These are phyloP conservation scores for Pomatorhinus ruficollis DNA, from an alignment of 2,113 vertebrate genomes.

Conservation along the genomic window DNA sequence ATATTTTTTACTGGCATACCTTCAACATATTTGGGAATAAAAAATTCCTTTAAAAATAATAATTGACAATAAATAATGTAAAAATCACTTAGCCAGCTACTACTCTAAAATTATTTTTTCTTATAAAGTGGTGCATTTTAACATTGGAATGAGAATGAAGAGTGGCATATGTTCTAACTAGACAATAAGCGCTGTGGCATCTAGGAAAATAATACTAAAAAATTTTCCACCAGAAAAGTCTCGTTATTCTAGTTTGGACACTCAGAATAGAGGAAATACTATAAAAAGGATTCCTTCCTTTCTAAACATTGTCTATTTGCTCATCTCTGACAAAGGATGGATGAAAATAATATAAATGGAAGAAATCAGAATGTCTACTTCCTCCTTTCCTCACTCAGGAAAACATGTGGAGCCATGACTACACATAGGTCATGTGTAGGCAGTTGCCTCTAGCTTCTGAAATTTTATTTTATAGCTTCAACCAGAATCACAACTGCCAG, in stretches of 20 bases:
- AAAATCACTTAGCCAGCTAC: constrained; percentile 10
- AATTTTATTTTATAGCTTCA: background rate
- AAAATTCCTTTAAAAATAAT: constrained; percentile 47
- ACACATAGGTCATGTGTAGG: background rate
- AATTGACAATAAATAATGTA: constrained; percentile 45
- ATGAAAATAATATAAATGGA: background rate
- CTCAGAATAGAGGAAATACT: background rate
- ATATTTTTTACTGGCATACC: constrained; percentile 33
- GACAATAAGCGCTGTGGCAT: background rate
- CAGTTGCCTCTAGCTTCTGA: background rate
- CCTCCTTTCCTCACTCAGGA: background rate
- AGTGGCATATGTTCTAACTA: constrained; percentile 16
- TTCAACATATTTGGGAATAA: constrained; percentile 36
- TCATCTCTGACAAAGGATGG: background rate
- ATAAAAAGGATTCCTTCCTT: background rate
- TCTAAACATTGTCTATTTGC: background rate
- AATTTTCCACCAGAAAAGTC: background rate
- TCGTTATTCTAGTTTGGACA: background rate
- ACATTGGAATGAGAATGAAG: background rate
- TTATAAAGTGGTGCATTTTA: constrained; percentile 39
- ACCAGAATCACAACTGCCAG: background rate
- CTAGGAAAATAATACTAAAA: background rate
- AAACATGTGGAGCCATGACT: background rate
- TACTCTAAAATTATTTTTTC: constrained; percentile 52
- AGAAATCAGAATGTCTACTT: background rate